Base-by-base conservation (phyloP, 2,797 vertebrate species). In the Champsocephalus esox region DNA sequence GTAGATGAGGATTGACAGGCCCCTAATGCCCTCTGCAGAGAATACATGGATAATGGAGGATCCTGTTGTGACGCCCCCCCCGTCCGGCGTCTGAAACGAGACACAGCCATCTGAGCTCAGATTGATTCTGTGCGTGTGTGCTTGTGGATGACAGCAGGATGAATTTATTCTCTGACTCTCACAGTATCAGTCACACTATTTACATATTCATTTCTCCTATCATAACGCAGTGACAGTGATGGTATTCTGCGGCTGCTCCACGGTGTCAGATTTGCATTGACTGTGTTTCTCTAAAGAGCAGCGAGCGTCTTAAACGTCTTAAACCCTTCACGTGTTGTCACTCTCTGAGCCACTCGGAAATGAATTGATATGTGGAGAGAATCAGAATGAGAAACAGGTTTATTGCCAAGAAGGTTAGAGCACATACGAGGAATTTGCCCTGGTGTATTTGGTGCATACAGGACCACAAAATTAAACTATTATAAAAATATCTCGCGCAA, bases 31-130 rank as follows among this genome's bases (percentile, higher is more conserved):
- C 89, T 88, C 84, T 89, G 89, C 89, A 80, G 89, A 64, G 64
- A 92, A 87, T 89, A 89, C 91, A 89, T 89, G 88, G 90, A 91
- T 92, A 91, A 93, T 92, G 65, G 83, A 89, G 80, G 88, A 90
- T 87, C 89, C 90, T 87, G 91, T 87, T 85, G 88, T 79, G 89
- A 84, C 68, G 73, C 81, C 79, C 80, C 80, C 83, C 84, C 77
- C 73, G 13, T 77, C 87, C 87, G 74, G 73, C 59, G 76, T 85
- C 87, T 84, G 83, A 88, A 87, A 88, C 80, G 90, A 92, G 87
- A 88, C 88, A 79, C 84, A 77, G 83, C 82, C 85, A 85, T 90
- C 87, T 88, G 91, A 92, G 89, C 86, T 90, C 84, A 70, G 86
- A 92, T 90, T 90, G 90, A 90, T 88, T 64, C 68, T 56, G 55